phyloP scores from a whole-genome alignment of 2,113 vertebrate species.

The Sorex araneus region DNA sequence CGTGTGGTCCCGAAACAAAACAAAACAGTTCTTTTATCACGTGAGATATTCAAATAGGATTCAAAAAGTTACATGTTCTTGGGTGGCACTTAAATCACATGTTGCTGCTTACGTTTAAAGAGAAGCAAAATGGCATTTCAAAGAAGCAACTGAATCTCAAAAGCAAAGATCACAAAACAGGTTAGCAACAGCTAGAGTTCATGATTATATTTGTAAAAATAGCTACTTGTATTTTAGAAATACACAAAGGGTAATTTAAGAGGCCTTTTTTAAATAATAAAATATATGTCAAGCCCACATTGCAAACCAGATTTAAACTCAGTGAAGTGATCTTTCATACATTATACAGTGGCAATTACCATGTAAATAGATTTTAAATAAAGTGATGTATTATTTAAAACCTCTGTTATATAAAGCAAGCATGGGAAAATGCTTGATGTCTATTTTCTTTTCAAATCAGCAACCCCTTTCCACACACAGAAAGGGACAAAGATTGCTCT shows the following conservation, averaged over 20 bases:
- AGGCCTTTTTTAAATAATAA: conserved; percentile 85
- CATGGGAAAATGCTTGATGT: conserved; percentile 74
- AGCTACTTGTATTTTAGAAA: conserved; percentile 80
- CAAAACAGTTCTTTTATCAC: conserved; percentile 63
- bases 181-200: conserved; percentile 74
- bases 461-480: conserved; percentile 68
- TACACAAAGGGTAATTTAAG: conserved; percentile 84
- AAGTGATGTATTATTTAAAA: conserved; percentile 86
- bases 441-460: conserved; percentile 81
- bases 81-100: conserved; percentile 76
- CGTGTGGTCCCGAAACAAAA: no score
- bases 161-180: conserved; percentile 68
- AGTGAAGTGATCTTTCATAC: conserved; percentile 85
- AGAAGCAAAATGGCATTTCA: conserved; percentile 81
- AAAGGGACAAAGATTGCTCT: conserved; percentile 60
- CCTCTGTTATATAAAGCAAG: conserved; percentile 81
- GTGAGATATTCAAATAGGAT: conserved; percentile 64
- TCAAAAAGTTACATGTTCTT: conserved; percentile 71
- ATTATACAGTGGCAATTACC: conserved; percentile 86
- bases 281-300: conserved; percentile 83
- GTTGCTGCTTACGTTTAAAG: conserved; percentile 74
- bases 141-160: conserved; percentile 69
- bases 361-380: conserved; percentile 87
- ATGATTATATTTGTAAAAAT: conserved; percentile 77
- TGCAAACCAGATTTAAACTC: conserved; percentile 84